These are phyloP conservation scores for Phrixothrix hirtus DNA, from an alignment of 2,888 invertebrate genomes.

Conservation along the genomic window DNA sequence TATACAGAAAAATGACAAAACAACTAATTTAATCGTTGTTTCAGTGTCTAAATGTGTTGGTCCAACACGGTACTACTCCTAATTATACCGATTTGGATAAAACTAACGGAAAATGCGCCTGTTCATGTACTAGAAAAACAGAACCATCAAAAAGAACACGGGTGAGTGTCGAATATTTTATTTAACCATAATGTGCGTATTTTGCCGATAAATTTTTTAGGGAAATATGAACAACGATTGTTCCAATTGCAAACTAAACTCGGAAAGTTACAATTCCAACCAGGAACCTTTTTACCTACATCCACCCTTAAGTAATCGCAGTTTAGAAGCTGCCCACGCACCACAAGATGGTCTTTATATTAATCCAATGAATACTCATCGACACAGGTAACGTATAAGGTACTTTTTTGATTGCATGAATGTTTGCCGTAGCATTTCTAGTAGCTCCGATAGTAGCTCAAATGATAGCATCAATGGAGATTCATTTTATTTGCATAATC, in stretches of 20 bases:
- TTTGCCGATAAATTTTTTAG: constrained; percentile 35
- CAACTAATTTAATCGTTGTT: too few relatives aligned
- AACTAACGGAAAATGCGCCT: constrained; percentile 51
- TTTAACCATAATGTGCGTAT: not conserved
- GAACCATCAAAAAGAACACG: constrained; percentile 54
- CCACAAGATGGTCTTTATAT: constrained; percentile 82
- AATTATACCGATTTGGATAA: constrained; percentile 61
- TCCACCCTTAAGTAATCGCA: constrained; percentile 60
- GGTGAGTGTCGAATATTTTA: constrained; percentile 16
- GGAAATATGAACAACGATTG: constrained; percentile 50
- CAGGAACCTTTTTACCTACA: constrained; percentile 76
- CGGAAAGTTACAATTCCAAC: constrained; percentile 44
- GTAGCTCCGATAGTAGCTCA: constrained; percentile 54
- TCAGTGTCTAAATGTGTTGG: constrained; percentile 79
- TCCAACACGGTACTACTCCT: constrained; percentile 76
- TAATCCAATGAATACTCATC: constrained; percentile 72
- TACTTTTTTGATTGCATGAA: too few relatives aligned
- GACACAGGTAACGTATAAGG: constrained; percentile 46
- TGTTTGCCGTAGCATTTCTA: constrained; percentile 47
- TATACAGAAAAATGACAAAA: too few relatives aligned
- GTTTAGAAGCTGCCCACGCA: constrained; percentile 55
- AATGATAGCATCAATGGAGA: constrained; percentile 64
- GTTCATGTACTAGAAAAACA: constrained; percentile 55
- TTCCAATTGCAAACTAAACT: constrained; percentile 50
- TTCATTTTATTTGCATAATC: constrained; percentile 84